Evolutionary conservation across 2,888 invertebrate genomes (phyloP).

Genomic region (Pheosia tremula): DNA sequence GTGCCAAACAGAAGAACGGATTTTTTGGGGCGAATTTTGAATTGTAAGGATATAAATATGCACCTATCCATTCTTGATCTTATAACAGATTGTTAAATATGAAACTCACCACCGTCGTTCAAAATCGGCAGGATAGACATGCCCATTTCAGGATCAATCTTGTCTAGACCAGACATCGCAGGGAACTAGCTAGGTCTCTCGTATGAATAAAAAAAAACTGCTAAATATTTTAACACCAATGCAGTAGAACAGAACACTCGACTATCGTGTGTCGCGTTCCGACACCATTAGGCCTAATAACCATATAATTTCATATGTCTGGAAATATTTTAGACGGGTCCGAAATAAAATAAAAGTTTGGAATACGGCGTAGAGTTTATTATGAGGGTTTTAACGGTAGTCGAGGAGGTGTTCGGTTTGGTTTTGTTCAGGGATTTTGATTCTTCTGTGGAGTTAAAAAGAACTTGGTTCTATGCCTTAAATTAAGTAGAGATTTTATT

Average conservation of each 20-base stretch:
- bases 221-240: slow-evolving; percentile 5
- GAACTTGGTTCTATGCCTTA: no score
- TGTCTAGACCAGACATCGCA: background rate
- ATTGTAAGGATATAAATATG: no score
- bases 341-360: slow-evolving; percentile 17
- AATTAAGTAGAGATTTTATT: no score
- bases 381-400: slow-evolving; percentile 21
- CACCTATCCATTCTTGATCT: no score
- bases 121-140: slow-evolving; percentile 2
- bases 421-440: background rate
- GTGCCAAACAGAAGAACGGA: no score
- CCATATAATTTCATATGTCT: slow-evolving; percentile 34
- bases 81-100: background rate
- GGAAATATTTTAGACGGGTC: slow-evolving; percentile 18
- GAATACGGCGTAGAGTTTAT: slow-evolving; percentile 15
- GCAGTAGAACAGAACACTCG: slow-evolving; percentile 24
- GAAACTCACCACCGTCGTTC: slow-evolving; percentile 29
- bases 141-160: slow-evolving; percentile 21
- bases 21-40: no score
- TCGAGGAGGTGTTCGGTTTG: background rate
- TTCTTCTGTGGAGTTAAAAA: background rate
- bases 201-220: background rate
- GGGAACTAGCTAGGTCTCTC: background rate
- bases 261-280: slow-evolving; percentile 30
- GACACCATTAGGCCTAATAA: slow-evolving; percentile 34